Evolutionary conservation across 2,113 vertebrate species (phyloP).

Genomic region (Nerophis ophidion): DNA sequence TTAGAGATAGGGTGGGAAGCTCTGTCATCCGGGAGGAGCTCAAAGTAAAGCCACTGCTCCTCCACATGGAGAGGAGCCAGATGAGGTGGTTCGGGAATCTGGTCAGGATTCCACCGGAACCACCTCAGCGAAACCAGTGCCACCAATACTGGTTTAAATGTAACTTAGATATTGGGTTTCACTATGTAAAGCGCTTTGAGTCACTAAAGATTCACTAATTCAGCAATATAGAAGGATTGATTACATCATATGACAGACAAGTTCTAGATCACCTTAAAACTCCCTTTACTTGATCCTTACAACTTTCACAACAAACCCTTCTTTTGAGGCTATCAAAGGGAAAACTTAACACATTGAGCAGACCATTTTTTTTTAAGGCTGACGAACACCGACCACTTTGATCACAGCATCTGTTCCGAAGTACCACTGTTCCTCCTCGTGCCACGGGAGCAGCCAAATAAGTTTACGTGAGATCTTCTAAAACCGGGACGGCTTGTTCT

Average conservation of each 20-base stretch:
- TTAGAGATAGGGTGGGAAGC: too few relatives aligned
- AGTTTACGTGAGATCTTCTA: slow-evolving; percentile 41
- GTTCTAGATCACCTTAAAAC: slow-evolving; percentile 12
- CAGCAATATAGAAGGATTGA: too few relatives aligned
- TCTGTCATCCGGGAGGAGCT: too few relatives aligned
- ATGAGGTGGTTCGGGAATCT: too few relatives aligned
- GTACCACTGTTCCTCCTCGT: slow-evolving; percentile 39
- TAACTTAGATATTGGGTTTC: too few relatives aligned
- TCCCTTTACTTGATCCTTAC: neutral
- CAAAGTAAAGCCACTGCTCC: too few relatives aligned
- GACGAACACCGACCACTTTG: slow-evolving; percentile 45
- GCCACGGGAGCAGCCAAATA: slow-evolving; percentile 37
- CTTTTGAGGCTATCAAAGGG: slow-evolving; percentile 15
- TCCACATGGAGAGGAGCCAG: too few relatives aligned
- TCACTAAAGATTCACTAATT: too few relatives aligned
- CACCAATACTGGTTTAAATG: too few relatives aligned
- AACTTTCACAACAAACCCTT: neutral
- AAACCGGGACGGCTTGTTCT: slow-evolving; percentile 52
- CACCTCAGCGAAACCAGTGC: too few relatives aligned
- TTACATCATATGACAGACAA: neutral
- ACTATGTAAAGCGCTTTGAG: too few relatives aligned
- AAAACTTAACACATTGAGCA: slow-evolving; percentile 20
- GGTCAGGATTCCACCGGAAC: too few relatives aligned
- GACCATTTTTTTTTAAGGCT: slow-evolving; percentile 15
- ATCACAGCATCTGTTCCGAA: slow-evolving; percentile 50